Percentiles rank a stretch among this genome's conserved stretches.
Evolutionary conservation across 2,888 invertebrate genomes (phyloP).

Genomic region (Globia sparganii): DNA sequence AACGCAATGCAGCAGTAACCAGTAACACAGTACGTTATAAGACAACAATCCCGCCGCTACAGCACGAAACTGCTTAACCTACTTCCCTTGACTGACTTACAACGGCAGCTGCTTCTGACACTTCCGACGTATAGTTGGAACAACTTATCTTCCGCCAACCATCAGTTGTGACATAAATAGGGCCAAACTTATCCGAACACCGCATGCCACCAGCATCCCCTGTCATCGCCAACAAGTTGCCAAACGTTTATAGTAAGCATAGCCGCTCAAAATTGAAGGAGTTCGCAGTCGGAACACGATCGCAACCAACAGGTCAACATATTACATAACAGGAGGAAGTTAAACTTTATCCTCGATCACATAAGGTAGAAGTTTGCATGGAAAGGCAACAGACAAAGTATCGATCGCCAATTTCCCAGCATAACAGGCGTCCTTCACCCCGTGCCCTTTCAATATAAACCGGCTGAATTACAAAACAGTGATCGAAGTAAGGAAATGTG

Average conservation of each 20-base stretch:
- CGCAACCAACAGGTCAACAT: slow-evolving; percentile 77
- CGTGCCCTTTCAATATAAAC: slow-evolving; percentile 83
- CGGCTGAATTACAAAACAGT: slow-evolving; percentile 72
- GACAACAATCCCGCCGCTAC: slow-evolving; percentile 13
- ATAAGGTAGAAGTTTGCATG: slow-evolving; percentile 67
- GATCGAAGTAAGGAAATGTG: slow-evolving; percentile 56
- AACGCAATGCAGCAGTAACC: slow-evolving; percentile 56
- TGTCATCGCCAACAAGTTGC: slow-evolving; percentile 71
- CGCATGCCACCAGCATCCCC: slow-evolving; percentile 41
- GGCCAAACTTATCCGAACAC: slow-evolving; percentile 34
- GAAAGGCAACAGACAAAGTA: slow-evolving; percentile 70
- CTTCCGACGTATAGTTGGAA: slow-evolving; percentile 30
- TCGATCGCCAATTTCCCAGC: slow-evolving; percentile 82
- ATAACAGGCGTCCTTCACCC: slow-evolving; percentile 86
- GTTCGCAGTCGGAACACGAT: slow-evolving; percentile 72
- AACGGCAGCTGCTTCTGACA: slow-evolving; percentile 47
- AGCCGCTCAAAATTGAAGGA: slow-evolving; percentile 68
- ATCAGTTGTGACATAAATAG: slow-evolving; percentile 52
- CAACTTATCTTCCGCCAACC: slow-evolving; percentile 39
- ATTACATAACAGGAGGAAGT: slow-evolving; percentile 28
- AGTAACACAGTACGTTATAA: slow-evolving; percentile 25
- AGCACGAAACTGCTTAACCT: slow-evolving; percentile 50
- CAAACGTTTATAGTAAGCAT: slow-evolving; percentile 70
- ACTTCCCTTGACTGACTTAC: slow-evolving; percentile 59
- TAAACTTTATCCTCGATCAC: slow-evolving; percentile 25